Percentiles rank a stretch among this genome's conserved stretches.
These are phyloP conservation scores for Lates calcarifer DNA, from an alignment of 2,113 vertebrate species.

Conservation along the genomic window DNA sequence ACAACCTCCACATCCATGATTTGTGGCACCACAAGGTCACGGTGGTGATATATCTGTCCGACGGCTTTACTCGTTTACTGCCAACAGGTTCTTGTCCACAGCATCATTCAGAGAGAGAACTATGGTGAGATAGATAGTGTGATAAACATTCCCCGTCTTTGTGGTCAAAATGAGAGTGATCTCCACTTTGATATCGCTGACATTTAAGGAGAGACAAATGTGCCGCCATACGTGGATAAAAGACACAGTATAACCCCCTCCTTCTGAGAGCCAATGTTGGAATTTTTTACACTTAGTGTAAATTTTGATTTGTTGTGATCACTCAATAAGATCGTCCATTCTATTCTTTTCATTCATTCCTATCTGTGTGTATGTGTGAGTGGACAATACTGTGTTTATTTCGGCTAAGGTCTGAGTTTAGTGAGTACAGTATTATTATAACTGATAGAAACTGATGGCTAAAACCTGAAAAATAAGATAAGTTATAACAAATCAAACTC, in stretches of 20 bases:
- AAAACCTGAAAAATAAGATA: not conserved
- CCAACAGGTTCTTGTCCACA: conserved; percentile 34
- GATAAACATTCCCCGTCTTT: conserved; percentile 16
- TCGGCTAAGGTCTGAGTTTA: no score
- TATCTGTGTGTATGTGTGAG: no score
- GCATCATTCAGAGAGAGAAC: conserved; percentile 20
- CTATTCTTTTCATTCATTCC: no score
- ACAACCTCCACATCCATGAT: conserved; percentile 60
- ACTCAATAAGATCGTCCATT: conserved; percentile 18
- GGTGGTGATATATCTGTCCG: conserved; percentile 53
- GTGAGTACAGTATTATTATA: not conserved
- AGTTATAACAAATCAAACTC: not conserved
- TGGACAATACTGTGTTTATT: no score
- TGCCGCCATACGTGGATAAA: not conserved
- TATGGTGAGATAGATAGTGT: conserved; percentile 13
- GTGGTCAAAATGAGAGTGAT: conserved; percentile 25
- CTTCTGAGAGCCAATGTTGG: not conserved
- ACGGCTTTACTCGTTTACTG: conserved; percentile 24
- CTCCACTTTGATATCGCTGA: conserved; percentile 11
- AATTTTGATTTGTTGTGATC: conserved; percentile 5
- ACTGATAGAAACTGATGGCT: not conserved
- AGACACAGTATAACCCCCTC: not conserved
- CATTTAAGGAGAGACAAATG: conserved; percentile 4
- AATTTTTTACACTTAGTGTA: not conserved
- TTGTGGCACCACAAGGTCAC: conserved; percentile 64